Evolutionary conservation across 2,888 invertebrate species (phyloP).

Genomic region (Rambutsinella grinnellia): DNA sequence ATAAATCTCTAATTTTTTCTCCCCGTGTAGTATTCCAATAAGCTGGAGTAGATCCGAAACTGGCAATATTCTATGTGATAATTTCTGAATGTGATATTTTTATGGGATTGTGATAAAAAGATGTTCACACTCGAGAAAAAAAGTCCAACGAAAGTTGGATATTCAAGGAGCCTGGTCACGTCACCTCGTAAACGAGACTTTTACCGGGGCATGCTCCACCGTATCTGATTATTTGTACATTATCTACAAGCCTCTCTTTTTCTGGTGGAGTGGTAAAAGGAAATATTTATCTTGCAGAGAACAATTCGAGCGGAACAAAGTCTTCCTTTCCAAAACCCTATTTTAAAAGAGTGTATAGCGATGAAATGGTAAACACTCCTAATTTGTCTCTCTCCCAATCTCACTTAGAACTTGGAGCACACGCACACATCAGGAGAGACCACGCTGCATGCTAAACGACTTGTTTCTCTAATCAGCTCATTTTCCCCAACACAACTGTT

Average conservation of each 20-base stretch:
- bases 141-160: too few species aligned
- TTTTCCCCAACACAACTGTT: background rate
- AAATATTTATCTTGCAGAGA: background rate
- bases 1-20: background rate
- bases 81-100: too few species aligned
- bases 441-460: background rate
- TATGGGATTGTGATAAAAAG: too few species aligned
- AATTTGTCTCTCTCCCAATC: too few species aligned
- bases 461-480: background rate
- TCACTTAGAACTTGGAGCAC: too few species aligned
- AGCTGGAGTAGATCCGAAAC: too few species aligned
- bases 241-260: background rate
- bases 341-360: too few species aligned
- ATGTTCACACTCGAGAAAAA: too few species aligned
- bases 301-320: too few species aligned
- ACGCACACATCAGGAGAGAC: background rate
- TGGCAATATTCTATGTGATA: background rate
- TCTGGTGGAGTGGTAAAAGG: background rate
- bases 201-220: background rate
- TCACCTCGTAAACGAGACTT: background rate
- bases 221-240: background rate
- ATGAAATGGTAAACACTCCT: too few species aligned
- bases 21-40: too few species aligned
- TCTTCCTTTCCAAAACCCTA: too few species aligned
- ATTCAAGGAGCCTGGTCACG: background rate